A percentile compares a stretch with the other conserved stretches of the same genome.
Evolutionary conservation across 37 sponge, comb jelly and placozoan species (phyloP).

Genomic region (Haliclona indistincta): DNA sequence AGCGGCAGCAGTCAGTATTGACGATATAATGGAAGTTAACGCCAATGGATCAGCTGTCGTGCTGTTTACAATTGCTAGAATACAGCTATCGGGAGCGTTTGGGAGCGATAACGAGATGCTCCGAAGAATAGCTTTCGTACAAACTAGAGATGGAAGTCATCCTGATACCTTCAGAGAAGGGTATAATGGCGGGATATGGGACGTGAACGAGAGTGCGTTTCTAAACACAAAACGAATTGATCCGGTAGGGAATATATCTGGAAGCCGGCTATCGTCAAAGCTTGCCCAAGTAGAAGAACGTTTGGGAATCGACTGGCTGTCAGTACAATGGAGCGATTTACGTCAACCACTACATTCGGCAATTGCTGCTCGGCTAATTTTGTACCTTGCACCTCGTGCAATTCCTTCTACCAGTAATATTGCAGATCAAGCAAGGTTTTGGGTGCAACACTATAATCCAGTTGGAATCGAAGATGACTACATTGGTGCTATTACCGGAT

Average conservation of each 20-base stretch:
- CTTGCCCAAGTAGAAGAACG: too few species aligned
- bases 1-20: too few species aligned
- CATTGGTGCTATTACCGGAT: background rate
- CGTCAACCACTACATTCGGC: background rate
- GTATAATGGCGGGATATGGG: background rate
- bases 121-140: background rate
- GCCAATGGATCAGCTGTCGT: slow-evolving; percentile 12
- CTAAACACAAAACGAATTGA: background rate
- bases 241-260: too few species aligned
- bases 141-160: background rate
- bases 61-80: background rate
- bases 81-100: background rate
- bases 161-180: too few species aligned
- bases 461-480: background rate
- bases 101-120: background rate
- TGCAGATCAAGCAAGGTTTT: background rate
- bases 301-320: background rate
- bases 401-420: background rate
- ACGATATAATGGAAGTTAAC: too few species aligned
- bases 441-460: slow-evolving; percentile 2
- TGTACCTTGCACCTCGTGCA: background rate
- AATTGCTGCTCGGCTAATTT: background rate
- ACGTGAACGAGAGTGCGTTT: background rate
- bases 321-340: background rate
- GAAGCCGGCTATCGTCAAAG: too few species aligned